Evolutionary conservation across 2,113 vertebrate genomes (phyloP), one percentile per base, ranked within the genome.

Genomic region (Crotophaga sulcirostris): DNA sequence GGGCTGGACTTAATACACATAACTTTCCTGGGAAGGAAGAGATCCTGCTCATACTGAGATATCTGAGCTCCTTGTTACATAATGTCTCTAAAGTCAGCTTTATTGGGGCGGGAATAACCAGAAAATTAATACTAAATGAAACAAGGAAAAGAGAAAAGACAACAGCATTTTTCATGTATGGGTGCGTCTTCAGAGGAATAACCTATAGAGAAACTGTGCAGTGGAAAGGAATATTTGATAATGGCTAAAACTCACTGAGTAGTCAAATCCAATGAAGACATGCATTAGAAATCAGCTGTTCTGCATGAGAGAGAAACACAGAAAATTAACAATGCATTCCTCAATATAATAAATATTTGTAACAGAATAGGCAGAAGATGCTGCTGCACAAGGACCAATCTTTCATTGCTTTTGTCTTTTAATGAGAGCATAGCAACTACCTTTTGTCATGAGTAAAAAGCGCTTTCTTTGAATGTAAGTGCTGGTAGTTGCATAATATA

Each of bases 401-500:
- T 76, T 92, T 55, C 1, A 0, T 52, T 44, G 40, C 33, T 82
- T 93, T 76, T 73, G 56, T 93, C 58, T 94, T 93, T 56, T 89
- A 94, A 93, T 89, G 60, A 92, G 42, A 84, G 25, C 49, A 62
- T 33, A 84, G 70, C 45, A 73, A 14, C 83, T 79, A 82, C 45
- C 26, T 94, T 87, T 94, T 86, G 51, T 79, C 68, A 21, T 8
- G 58, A 78, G 55, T 12, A 67, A 80, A 90, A 89, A 67, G 20
- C 16, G 42, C 15, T 87, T 83, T 84, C 86, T 87, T 87, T 60
- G 69, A 96, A 82, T 17, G 2, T 87, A 84, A 92, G 64, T 75
- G 68, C 88, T 86, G 56, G 73, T 92, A 45, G 93, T 89, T 96
- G 90, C 90, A 84, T 93, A 95, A 96, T 89, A 40, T 16, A 77